Evolutionary conservation across 2,888 invertebrate genomes (phyloP), one percentile per base, ranked within the genome.

Genomic region (Tridacna crocea): DNA sequence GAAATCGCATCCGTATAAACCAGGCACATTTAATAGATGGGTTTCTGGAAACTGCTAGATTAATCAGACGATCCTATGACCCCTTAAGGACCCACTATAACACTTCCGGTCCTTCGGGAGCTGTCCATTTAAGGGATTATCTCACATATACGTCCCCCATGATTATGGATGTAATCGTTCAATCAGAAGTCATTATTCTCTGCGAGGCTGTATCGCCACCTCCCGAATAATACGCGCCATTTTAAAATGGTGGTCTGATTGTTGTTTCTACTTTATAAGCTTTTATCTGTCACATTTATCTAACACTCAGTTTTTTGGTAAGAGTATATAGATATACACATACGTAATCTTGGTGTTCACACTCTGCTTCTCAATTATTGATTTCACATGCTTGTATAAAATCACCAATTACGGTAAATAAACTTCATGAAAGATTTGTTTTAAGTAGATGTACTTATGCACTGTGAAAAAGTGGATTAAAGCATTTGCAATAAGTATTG

Each of bases 171-270:
- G 79, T 84, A 84, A 84, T 84, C 75, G 84, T 68, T 75, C 81
- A 81, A 84, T 84, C 81, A 84, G 60, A 84, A 77, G 72, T 78
- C 81, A 84, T 84, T 84, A 84, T 77, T 78, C 63, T 70, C 55
- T 24, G 51, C 13, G 70, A 51, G 70, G 70, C 70, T 51, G 70
- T 70, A 70, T 70, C 51, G 51, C 70, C 70, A 70, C 70, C 70
- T 70, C 51, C 51, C 26, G 22, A 51, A 61, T 3, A 24, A 24
- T n/a, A 10, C 11, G 70, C 70, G 51, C 70, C 70, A 70, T 51
- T n/a, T 15, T 47, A 48, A 70, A 70, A 70, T 70, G 22, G 47
- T 15, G 22, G 3, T 22, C 63, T 63, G 24, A 63, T 55, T 10
- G 55, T 2, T 55, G 3, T 36, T 36, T 36, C 36, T 36, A 36